phyloP scores from a whole-genome alignment of 2,113 vertebrate species.

The Melanerpes formicivorus region DNA sequence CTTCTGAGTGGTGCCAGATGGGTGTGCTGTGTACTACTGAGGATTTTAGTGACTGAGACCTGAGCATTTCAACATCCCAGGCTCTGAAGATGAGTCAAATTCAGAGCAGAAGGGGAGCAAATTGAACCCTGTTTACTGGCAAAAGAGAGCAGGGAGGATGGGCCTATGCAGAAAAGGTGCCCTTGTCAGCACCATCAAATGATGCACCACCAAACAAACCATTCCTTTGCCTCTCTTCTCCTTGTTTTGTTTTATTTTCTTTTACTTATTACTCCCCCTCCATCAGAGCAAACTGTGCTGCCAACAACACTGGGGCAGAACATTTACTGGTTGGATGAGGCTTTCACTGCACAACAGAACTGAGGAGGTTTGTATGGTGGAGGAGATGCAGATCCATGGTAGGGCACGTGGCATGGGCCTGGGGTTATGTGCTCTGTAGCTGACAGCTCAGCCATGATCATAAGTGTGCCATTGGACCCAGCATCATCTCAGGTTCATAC shows the following conservation, averaged over 20 bases:
- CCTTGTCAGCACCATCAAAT: conserved; percentile 11
- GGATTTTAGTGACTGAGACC: background rate
- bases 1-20: background rate
- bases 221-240: background rate
- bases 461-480: background rate
- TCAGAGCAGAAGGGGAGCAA: background rate
- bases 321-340: background rate
- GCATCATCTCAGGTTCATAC: background rate
- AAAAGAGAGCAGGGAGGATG: background rate
- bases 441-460: background rate
- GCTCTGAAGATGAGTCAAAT: background rate
- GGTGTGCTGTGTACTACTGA: background rate
- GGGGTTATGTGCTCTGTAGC: background rate
- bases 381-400: fast-evolving
- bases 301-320: background rate
- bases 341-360: fast-evolving
- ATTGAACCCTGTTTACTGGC: background rate
- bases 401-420: fast-evolving
- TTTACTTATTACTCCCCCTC: background rate
- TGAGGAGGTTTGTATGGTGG: background rate
- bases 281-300: fast-evolving
- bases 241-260: too few species aligned
- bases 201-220: background rate
- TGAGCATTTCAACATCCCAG: background rate
- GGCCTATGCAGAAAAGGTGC: background rate